These are phyloP conservation scores for Drosophila suzukii DNA, from an alignment of 1,140 invertebrate genomes.

Conservation along the genomic window DNA sequence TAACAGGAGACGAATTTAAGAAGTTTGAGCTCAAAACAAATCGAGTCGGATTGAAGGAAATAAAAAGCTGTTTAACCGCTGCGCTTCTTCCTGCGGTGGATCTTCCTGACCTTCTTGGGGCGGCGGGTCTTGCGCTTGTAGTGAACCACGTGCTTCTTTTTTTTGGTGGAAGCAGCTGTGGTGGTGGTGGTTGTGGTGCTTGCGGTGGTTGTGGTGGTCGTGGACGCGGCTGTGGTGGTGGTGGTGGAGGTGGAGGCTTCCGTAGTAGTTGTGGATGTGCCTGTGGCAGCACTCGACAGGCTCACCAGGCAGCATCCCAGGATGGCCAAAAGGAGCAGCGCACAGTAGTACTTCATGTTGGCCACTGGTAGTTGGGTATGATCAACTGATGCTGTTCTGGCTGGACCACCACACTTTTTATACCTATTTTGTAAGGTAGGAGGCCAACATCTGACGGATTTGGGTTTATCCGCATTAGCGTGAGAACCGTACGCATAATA, in stretches of 20 bases:
- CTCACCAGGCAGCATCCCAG: background rate
- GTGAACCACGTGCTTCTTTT: conserved; percentile 2
- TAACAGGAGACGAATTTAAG: too few species aligned
- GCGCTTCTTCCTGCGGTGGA: background rate
- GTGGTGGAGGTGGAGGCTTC: conserved; percentile 2
- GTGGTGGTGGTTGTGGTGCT: background rate
- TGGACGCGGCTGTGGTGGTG: background rate
- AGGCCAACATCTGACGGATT: background rate
- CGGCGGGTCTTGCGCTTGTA: too few species aligned
- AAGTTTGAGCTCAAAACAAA: too few species aligned
- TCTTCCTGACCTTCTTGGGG: background rate
- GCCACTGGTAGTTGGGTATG: too few species aligned
- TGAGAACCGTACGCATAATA: background rate
- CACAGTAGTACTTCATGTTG: too few species aligned
- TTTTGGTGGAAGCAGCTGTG: background rate
- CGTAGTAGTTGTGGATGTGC: conserved; percentile 9
- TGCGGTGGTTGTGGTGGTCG: background rate
- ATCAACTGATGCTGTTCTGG: too few species aligned
- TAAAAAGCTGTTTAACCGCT: background rate
- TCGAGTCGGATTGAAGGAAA: too few species aligned
- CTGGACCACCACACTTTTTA: conserved; percentile 2
- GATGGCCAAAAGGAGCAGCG: too few species aligned
- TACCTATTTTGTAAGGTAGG: background rate
- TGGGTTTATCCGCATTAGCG: background rate
- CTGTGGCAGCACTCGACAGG: conserved; percentile 1